Conservation (phyloP, 2,888 invertebrate species). For the Altica lythri region DNA sequence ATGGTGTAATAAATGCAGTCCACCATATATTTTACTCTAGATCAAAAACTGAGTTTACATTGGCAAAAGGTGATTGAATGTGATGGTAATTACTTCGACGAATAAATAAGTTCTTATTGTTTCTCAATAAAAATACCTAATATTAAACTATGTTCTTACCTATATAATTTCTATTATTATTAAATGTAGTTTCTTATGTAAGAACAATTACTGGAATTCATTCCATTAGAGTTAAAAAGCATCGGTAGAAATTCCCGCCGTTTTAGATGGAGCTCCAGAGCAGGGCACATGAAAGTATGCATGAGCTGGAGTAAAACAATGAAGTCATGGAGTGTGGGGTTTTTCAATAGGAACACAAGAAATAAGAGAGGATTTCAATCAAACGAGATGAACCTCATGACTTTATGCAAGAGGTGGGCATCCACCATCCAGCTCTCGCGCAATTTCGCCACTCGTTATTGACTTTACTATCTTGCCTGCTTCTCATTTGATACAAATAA, state of each 20-base stretch:
- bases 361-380: constrained; percentile 60
- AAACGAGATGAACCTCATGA: constrained; percentile 60
- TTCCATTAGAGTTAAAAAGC: constrained; percentile 42
- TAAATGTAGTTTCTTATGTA: constrained; percentile 12
- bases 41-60: too few species aligned
- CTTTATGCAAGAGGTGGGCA: constrained; percentile 59
- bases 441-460: constrained; percentile 48
- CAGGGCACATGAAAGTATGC: constrained; percentile 56
- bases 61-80: too few species aligned
- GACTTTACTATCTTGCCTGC: constrained; percentile 42
- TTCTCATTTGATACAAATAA: constrained; percentile 44
- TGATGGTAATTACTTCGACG: too few species aligned
- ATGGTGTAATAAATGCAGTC: too few species aligned
- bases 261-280: constrained; percentile 9
- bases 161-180: too few species aligned
- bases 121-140: too few species aligned
- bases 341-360: constrained; percentile 51
- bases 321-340: constrained; percentile 56
- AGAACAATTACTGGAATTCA: constrained; percentile 44
- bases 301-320: constrained; percentile 58
- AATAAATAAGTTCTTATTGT: too few species aligned
- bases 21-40: too few species aligned
- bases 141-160: too few species aligned
- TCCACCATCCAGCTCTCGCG: constrained; percentile 37
- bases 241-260: constrained; percentile 40